Evolutionary conservation across 2,888 invertebrate species (phyloP), one percentile per base, ranked within the genome.

Genomic region (Cepaea hortensis): DNA sequence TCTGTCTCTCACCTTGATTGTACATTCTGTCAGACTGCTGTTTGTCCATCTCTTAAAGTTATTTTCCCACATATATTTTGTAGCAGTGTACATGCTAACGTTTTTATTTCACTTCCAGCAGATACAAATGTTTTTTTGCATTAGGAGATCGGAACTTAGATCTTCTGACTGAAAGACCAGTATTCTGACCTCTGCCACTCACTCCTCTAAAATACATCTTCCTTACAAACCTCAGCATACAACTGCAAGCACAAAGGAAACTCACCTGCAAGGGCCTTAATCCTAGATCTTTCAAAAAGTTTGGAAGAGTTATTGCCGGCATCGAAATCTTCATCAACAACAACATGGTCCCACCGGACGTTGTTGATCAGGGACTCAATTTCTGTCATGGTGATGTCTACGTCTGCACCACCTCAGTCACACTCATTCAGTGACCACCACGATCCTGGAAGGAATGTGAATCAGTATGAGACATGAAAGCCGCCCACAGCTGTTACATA

Each of bases 311-410:
- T 98, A 95, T 98, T 98, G 94, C 98, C 99, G 94, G 99, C 99
- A 95, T 99, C 99, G 96, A 99, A 99, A 96, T 99, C 99, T 96
- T 98, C 98, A 95, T 99, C 99, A 95, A 98, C 97, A 95, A 97
- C 97, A 72, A 91, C 91, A 94, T 98, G 97, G 96, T 98, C 98
- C 98, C 98, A 98, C 95, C 98, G 97, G 89, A 95, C 94, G 81
- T 92, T 92, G 82, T 90, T 90, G 87, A 89, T 89, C 87, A 90
- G 90, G 84, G 91, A 91, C 88, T 92, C 93, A 76, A 93, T 92
- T 89, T 93, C 93, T 82, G 93, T 93, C 93, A 93, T 93, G 89
- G 90, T 90, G 91, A 90, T 85, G 87, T 61, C 3, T n/a, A 81
- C 65, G 68, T 4, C 50, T 62, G 11, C 62, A 70, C 65, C 68